Evolutionary conservation across 37 sponge, comb jelly and placozoan genomes (phyloP).

Genomic region (Cliona cf. orientalis): DNA sequence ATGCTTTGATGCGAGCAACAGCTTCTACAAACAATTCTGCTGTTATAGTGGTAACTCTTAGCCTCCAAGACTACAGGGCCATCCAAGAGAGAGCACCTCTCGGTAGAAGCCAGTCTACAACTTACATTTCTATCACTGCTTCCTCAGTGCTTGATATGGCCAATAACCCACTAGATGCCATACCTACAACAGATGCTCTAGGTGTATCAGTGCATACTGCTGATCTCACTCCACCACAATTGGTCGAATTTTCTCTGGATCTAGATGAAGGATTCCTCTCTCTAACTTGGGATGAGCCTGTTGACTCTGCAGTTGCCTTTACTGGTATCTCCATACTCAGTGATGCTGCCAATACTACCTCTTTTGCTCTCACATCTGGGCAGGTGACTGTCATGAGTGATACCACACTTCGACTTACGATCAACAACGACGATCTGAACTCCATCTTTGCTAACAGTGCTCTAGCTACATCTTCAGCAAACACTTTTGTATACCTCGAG

Average conservation of each 20-base stretch:
- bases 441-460: slow-evolving; percentile 62
- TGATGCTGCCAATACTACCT: slow-evolving; percentile 15
- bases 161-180: slow-evolving; percentile 54
- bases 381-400: slow-evolving; percentile 23
- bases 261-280: slow-evolving; percentile 52
- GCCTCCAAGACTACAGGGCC: slow-evolving; percentile 52
- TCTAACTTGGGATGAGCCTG: slow-evolving; percentile 80
- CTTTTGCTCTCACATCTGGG: slow-evolving; percentile 53
- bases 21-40: slow-evolving; percentile 51
- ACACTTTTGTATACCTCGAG: slow-evolving; percentile 67
- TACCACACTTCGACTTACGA: slow-evolving; percentile 16
- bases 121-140: slow-evolving; percentile 64
- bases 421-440: slow-evolving; percentile 72
- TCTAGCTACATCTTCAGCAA: slow-evolving; percentile 63
- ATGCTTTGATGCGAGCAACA: slow-evolving; percentile 38
- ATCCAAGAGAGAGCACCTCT: slow-evolving; percentile 76
- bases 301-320: slow-evolving; percentile 53
- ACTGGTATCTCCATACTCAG: slow-evolving; percentile 45
- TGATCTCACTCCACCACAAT: slow-evolving; percentile 73
- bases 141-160: slow-evolving; percentile 67
- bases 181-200: slow-evolving; percentile 20
- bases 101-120: slow-evolving; percentile 38
- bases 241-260: slow-evolving; percentile 63
- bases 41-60: slow-evolving; percentile 42
- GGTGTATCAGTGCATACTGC: slow-evolving; percentile 54